A percentile compares a stretch with the other conserved stretches of the same genome.
phyloP scores from a whole-genome alignment of 2,888 invertebrate genomes.

The Drosophila sordidapex region DNA sequence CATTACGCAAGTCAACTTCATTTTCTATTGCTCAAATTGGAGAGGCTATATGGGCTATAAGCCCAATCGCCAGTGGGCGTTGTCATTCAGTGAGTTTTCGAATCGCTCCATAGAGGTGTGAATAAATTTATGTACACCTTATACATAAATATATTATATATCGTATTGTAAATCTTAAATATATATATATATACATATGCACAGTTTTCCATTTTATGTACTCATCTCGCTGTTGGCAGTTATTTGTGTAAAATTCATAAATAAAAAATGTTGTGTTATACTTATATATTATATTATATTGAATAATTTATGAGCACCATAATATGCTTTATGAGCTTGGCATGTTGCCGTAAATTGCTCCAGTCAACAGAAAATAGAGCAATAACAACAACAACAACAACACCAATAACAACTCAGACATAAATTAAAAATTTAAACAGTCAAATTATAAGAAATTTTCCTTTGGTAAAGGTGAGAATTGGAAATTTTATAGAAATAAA shows the following conservation, averaged over 20 bases:
- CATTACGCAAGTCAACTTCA: constrained; percentile 79
- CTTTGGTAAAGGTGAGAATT: constrained; percentile 52
- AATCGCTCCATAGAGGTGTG: constrained; percentile 67
- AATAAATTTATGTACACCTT: constrained; percentile 67
- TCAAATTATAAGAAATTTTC: constrained; percentile 64
- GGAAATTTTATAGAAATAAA: neutral
- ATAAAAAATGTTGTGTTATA: constrained; percentile 48
- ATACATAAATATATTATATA: constrained; percentile 12
- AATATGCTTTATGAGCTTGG: constrained; percentile 78
- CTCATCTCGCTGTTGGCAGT: constrained; percentile 4
- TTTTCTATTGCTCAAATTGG: constrained; percentile 63
- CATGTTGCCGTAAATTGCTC: constrained; percentile 80
- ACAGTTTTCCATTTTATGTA: constrained; percentile 28
- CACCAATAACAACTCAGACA: constrained; percentile 36
- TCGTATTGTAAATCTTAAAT: constrained; percentile 44
- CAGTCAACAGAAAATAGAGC: constrained; percentile 69
- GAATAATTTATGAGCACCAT: constrained; percentile 76
- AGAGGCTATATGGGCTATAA: constrained; percentile 59
- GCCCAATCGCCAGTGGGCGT: constrained; percentile 72
- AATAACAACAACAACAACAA: constrained; percentile 31
- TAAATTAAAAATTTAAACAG: constrained; percentile 70
- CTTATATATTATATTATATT: constrained; percentile 62
- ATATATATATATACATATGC: constrained; percentile 1
- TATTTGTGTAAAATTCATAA: constrained; percentile 64
- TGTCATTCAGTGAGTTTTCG: constrained; percentile 62